Evolutionary conservation across 2,113 vertebrate genomes (phyloP), one percentile per base, ranked within the genome.

Genomic region (Atractosteus spatula): DNA sequence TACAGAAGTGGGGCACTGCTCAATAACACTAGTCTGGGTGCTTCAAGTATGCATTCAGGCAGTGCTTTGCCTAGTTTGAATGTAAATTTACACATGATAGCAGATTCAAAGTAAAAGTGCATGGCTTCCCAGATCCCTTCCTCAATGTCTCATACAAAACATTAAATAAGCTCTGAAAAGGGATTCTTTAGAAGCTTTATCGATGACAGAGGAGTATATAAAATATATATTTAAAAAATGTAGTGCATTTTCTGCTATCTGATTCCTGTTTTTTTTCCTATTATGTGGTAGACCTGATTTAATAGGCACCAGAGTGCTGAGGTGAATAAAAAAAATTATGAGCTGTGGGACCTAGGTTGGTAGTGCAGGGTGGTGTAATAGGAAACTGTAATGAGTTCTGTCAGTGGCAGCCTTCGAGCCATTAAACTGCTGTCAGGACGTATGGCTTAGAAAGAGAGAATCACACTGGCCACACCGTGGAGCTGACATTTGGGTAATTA

Each of bases 401-500:
- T 73, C 54, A 16, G 1, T 62, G 16, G 76, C 70, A 74, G 44
- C n/a, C 62, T 64, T 55, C 66, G n/a, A 81, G 69, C 13, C 17
- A 1, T 62, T 79, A 68, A 57, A 70, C 3, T 43, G 6, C 41
- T 76, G 2, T 74, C 75, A 73, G 29, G 41, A 66, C 71, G 16
- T 13, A 71, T 79, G 7, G 44, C 61, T 62, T 41, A 41, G 17
- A 74, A 66, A 54, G 5, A 12, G 7, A 55, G 12, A 0, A 1
- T 0, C 41, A 45, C 12, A 71, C 63, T 64, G 2, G 51, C 67
- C 67, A 51, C 47, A 29, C 42, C 62, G 42, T 71, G 59, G 0
- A 12, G 73, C n/a, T 74, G 70, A 55, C 71, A 70, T 54, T 0
- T 44, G 17, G 69, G 47, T 77, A 76, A 81, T 82, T 70, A 71